These are phyloP conservation scores for Saccostrea echinata DNA, from an alignment of 1,140 invertebrate genomes.

Conservation along the genomic window DNA sequence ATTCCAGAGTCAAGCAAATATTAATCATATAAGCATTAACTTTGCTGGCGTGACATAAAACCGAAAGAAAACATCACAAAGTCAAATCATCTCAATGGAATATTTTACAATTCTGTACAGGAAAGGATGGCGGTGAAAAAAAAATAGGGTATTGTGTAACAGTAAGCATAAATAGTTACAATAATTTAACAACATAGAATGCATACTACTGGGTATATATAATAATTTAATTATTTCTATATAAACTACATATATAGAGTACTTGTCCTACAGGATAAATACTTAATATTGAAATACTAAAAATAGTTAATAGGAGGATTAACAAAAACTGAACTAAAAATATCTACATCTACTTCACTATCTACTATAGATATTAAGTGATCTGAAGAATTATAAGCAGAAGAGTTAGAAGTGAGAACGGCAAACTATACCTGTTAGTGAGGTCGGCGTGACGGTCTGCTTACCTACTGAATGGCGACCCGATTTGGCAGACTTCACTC, in stretches of 20 bases:
- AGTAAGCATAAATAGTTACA: background rate
- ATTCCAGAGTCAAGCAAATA: constrained; percentile 1
- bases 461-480: constrained; percentile 48
- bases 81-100: background rate
- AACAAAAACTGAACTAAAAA: background rate
- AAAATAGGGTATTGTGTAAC: background rate
- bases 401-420: constrained; percentile 22
- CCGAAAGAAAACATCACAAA: background rate
- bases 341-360: background rate
- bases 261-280: background rate
- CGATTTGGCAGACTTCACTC: constrained; percentile 53
- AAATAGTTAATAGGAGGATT: background rate
- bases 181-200: background rate
- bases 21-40: constrained; percentile 7
- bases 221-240: background rate
- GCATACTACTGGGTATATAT: background rate
- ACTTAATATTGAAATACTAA: background rate
- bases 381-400: background rate
- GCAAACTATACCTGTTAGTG: constrained; percentile 43
- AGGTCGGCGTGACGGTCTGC: constrained; percentile 26
- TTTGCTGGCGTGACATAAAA: constrained; percentile 1
- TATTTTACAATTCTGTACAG: background rate
- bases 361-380: background rate
- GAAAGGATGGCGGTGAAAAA: background rate
- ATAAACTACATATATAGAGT: background rate